Evolutionary conservation across 53 echinoderm and acorn worm species (phyloP), one percentile per base, ranked within the genome.

Genomic region (Astropecten irregularis): DNA sequence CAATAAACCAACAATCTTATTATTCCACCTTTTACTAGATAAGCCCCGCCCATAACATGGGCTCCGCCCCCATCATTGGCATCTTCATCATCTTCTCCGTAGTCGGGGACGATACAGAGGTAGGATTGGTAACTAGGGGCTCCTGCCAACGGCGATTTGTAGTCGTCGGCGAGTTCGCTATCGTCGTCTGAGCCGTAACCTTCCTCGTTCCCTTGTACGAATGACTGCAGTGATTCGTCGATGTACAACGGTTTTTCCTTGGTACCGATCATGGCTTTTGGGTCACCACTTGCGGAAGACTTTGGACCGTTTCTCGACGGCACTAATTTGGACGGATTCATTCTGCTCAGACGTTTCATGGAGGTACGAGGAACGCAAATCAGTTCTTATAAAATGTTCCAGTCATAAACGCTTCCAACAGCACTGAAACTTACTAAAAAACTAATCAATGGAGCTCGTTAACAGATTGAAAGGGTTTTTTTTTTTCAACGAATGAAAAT

Each of bases 71-170:
- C n/a, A n/a, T n/a, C n/a, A n/a, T n/a, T n/a, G n/a, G n/a, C n/a
- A n/a, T 76, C 76, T 29, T 71, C 86, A 7, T 48, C 20, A 25
- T 84, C 89, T 16, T 62, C 89, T 35, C 76, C 82, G 48, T 85
- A 70, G 32, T 84, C 85, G 3, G 85, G 85, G 18, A 95, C 95
- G 39, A 95, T 74, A 36, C 91, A 86, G 64, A 95, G 69, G 69
- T 95, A 95, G 3, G 89, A 85, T 32, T 84, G 87, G 55, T 91
- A 95, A 40, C 89, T 91, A 1, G 95, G 91, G 0, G 91, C 91
- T 20, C 59, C 84, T 6, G 81, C 87, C 49, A 95, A 77, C 9
- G 84, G 91, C 21, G 91, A 91, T 19, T 65, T 87, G 51, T 89
- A 91, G 32, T 89, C 88, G 20, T 94, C 85, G 14, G 68, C 63